Conservation (phyloP, 2,888 invertebrate genomes). For the Diarsia dahlii region DNA sequence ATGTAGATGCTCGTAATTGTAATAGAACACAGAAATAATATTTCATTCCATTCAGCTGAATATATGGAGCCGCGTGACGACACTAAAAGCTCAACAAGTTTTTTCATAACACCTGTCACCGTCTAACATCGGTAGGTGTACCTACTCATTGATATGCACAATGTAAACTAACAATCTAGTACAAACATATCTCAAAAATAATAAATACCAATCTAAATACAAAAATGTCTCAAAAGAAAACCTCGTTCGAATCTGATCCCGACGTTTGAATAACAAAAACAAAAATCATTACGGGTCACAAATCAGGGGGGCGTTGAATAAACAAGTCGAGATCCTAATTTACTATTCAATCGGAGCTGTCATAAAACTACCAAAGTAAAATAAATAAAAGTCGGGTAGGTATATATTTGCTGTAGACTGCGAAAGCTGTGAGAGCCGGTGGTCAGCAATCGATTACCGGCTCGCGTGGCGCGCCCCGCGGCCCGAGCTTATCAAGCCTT, state of each 20-base stretch:
- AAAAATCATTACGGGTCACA: slow-evolving; percentile 53
- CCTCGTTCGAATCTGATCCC: neutral
- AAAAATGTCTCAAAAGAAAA: slow-evolving; percentile 19
- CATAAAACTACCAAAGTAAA: slow-evolving; percentile 69
- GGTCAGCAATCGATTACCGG: slow-evolving; percentile 74
- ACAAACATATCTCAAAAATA: neutral
- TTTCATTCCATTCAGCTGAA: slow-evolving; percentile 42
- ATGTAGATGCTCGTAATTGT: slow-evolving; percentile 16
- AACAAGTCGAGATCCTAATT: slow-evolving; percentile 56
- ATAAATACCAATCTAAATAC: neutral
- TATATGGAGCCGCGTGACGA: slow-evolving; percentile 14
- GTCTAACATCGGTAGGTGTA: neutral
- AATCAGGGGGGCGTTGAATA: slow-evolving; percentile 41
- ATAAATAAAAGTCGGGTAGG: slow-evolving; percentile 65
- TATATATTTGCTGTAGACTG: slow-evolving; percentile 61
- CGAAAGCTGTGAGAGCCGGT: slow-evolving; percentile 67
- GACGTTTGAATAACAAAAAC: slow-evolving; percentile 51
- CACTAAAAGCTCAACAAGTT: slow-evolving; percentile 51
- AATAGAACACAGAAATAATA: slow-evolving; percentile 40
- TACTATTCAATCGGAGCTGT: slow-evolving; percentile 60
- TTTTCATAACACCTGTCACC: slow-evolving; percentile 22
- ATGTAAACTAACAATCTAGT: neutral
- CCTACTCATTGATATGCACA: neutral
- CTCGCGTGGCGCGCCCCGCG: slow-evolving; percentile 80
- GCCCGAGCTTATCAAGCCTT: slow-evolving; percentile 79